Evolutionary conservation across 2,113 vertebrate genomes (phyloP).

Genomic region (Calyptomena viridis): DNA sequence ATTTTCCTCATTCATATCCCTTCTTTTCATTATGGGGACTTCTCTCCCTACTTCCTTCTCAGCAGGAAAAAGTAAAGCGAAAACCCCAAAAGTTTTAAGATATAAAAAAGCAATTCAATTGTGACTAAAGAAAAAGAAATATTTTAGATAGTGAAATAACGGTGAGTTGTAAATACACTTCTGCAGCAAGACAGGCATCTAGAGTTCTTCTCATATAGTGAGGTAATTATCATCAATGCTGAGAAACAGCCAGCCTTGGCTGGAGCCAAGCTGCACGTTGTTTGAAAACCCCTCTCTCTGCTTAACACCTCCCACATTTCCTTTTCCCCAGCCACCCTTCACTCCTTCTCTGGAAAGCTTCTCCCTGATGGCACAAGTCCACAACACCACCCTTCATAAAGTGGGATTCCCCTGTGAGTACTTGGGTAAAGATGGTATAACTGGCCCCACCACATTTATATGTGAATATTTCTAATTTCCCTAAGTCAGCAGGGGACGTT

Average conservation of each 20-base stretch:
- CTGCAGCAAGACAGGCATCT: not conserved
- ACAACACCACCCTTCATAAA: not conserved
- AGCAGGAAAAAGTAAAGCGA: not conserved
- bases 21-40: not conserved
- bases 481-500: conserved; percentile 47
- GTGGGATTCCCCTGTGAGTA: not conserved
- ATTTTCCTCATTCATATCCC: not conserved
- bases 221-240: not conserved
- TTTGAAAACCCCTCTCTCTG: not conserved
- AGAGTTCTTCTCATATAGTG: not conserved
- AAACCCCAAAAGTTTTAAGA: not conserved
- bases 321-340: not conserved
- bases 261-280: not conserved
- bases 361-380: not conserved
- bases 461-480: conserved; percentile 15
- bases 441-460: not conserved
- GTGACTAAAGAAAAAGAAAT: not conserved
- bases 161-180: not conserved
- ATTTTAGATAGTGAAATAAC: not conserved
- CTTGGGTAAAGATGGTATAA: not conserved
- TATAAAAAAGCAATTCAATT: not conserved
- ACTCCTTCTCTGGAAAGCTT: not conserved
- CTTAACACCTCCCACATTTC: not conserved
- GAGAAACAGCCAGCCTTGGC: not conserved
- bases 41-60: not conserved